Conservation (phyloP, 2,888 invertebrate species). For the Galeopsomyia nigrocyanea region DNA sequence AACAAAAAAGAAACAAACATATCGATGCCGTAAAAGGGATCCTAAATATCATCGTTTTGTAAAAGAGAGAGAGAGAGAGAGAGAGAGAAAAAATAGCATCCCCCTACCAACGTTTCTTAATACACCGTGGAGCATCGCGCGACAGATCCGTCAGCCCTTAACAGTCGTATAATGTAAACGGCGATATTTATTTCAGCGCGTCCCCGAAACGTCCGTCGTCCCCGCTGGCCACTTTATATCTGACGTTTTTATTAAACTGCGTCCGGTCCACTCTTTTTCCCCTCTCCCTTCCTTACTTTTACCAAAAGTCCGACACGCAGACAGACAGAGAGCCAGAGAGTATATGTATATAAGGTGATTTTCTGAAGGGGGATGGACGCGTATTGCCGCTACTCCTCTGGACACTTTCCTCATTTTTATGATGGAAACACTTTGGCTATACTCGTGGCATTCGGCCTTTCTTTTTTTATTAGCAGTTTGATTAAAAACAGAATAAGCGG, state of each 20-base stretch:
- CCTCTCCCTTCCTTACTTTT: neutral
- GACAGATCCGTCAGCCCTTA: constrained; percentile 35
- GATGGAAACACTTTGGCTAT: too few relatives aligned
- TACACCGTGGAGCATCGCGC: constrained; percentile 49
- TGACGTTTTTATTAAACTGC: constrained; percentile 68
- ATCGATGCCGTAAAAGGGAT: too few relatives aligned
- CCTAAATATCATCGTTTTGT: neutral
- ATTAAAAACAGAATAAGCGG: too few relatives aligned
- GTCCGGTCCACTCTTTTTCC: constrained; percentile 50
- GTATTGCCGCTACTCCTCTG: constrained; percentile 64
- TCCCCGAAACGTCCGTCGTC: constrained; percentile 60
- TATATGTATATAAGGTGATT: constrained; percentile 12
- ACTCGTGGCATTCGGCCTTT: too few relatives aligned
- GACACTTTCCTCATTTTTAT: constrained; percentile 61
- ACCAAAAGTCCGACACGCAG: neutral
- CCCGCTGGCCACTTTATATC: constrained; percentile 67
- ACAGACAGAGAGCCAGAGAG: neutral
- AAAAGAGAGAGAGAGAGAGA: neutral
- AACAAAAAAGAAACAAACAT: too few relatives aligned
- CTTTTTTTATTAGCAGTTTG: too few relatives aligned
- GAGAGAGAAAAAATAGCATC: constrained; percentile 28
- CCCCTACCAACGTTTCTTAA: constrained; percentile 15
- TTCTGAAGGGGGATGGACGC: constrained; percentile 15
- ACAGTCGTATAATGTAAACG: constrained; percentile 39
- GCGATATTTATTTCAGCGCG: constrained; percentile 62